Evolutionary conservation across 2,113 vertebrate genomes (phyloP).

Genomic region (Ictalurus punctatus): DNA sequence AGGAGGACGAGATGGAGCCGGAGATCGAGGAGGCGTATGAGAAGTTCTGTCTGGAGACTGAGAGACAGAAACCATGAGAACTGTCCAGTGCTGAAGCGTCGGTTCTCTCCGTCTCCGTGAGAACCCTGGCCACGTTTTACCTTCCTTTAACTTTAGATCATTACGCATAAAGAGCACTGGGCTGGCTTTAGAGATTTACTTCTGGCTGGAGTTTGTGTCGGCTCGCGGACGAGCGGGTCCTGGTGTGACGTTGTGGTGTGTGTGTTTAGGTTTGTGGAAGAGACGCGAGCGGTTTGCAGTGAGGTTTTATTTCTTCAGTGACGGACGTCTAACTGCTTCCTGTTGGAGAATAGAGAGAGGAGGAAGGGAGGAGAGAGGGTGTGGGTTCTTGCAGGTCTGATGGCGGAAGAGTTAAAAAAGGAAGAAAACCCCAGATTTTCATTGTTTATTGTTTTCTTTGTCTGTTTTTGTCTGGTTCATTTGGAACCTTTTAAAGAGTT

Average conservation of each 20-base stretch:
- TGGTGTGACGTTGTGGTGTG: conserved; percentile 36
- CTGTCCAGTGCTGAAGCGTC: background rate
- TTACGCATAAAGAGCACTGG: background rate
- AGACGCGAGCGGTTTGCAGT: conserved; percentile 60
- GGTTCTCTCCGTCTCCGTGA: background rate
- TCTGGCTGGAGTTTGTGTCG: background rate
- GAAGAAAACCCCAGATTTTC: background rate
- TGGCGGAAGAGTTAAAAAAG: background rate
- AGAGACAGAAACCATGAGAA: conserved; percentile 68
- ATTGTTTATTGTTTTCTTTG: background rate
- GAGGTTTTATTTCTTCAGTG: conserved; percentile 47
- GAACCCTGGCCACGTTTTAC: background rate
- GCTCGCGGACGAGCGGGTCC: background rate
- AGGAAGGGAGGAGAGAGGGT: background rate
- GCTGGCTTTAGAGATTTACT: background rate
- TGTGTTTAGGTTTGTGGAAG: conserved; percentile 39
- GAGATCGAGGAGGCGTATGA: conserved; percentile 97
- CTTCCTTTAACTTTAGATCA: background rate
- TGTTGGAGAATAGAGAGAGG: background rate
- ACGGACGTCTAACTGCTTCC: conserved; percentile 46
- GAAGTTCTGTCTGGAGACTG: conserved; percentile 93
- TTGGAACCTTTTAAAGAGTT: conserved; percentile 31
- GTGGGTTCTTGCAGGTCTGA: background rate
- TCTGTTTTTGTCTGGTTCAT: conserved; percentile 12
- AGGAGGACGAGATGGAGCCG: conserved; percentile 93